Base-by-base conservation (phyloP, 2,888 invertebrate species). In the Escarpia spicata region DNA sequence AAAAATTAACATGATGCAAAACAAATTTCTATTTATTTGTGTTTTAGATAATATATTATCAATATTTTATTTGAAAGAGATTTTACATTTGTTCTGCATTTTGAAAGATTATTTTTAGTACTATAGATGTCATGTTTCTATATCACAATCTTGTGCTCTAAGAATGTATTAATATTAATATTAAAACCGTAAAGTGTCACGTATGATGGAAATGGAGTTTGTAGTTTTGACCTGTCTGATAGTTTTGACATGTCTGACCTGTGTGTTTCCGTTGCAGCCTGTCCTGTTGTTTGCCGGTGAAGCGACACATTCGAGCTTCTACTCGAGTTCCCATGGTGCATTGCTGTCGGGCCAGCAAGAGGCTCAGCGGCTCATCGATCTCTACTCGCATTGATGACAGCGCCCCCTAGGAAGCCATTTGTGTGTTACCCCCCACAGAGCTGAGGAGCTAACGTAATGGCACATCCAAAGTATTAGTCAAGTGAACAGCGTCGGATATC, bases 261-360 rank as follows among this genome's bases (percentile, higher is more conserved):
- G 91, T 45, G 43, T 43, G 26, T 43, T 90, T 92, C 92, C 92
- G 58, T 95, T 95, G 91, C 95, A 98, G 98, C 98, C 98, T 94
- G 97, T 97, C 89, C 96, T 98, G 95, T 97, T 98, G 95, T 99
- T 99, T 97, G 99, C 99, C 95, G 99, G 99, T 93, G 99, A 99
- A 97, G 99, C 99, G 95, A 99, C 99, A 91, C 99, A 99, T 97
- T 98, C 98, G 96, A 98, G 97, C 96, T 99, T 98, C 96, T 99
- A 99, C 97, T 99, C 99, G 92, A 99, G 99, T 2, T 98, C 98
- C 75, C 99, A 99, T 96, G 99, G 99, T 92, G 99, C 99, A 89
- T 98, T 98, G 96, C 97, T 99, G 92, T 98, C 98, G 92, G 99
- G 99, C 9, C 94, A 95, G 93, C 93, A 96, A 91, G 96, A 96